Evolutionary conservation across 2,113 vertebrate species (phyloP), one percentile per base, ranked within the genome.

Genomic region (Morone chrysops): DNA sequence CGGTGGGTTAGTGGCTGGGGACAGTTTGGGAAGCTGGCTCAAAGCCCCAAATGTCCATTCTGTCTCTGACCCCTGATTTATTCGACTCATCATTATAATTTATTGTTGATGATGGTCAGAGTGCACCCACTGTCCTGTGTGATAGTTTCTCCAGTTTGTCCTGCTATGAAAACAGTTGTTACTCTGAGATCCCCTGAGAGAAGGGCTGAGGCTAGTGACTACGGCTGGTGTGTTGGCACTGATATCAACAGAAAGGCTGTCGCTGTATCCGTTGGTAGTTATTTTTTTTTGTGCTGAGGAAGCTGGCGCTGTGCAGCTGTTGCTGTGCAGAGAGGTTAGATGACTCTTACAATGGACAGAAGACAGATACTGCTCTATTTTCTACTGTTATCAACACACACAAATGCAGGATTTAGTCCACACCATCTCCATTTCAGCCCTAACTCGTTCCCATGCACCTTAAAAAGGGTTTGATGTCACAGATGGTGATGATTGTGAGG

Each of bases 311-410:
- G 61, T 72, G 84, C 82, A 77, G 81, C 83, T 85, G 70, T 78
- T 60, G 25, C 25, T 25, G 75, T 25, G 75, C 25, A 40, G 47
- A 48, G 75, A 54, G 75, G 36, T 90, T 86, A 60, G 51, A 68
- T 84, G 38, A 73, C 66, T 63, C 36, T 72, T 56, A 84, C 78
- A 84, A 86, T 83, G 38, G 61, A 70, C 12, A 68, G 81, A 80
- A 57, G 60, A 67, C 50, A 47, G 47, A 79, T 17, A 1, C 36
- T n/a, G 17, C 51, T 54, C 25, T 38, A 2, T 70, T 80, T 78
- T 45, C 61, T 31, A 31, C 31, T 1, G 31, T 31, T 31, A 31
- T 31, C 2, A 31, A 17, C 25, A 60, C 17, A 53, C 51, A 50
- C 2, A 50, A 3, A n/a, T 50, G 0, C 20, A 60, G 13, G 17